These are phyloP conservation scores for Geopemphigus sp. DNA, from an alignment of 1,140 invertebrate species.

Conservation along the genomic window DNA sequence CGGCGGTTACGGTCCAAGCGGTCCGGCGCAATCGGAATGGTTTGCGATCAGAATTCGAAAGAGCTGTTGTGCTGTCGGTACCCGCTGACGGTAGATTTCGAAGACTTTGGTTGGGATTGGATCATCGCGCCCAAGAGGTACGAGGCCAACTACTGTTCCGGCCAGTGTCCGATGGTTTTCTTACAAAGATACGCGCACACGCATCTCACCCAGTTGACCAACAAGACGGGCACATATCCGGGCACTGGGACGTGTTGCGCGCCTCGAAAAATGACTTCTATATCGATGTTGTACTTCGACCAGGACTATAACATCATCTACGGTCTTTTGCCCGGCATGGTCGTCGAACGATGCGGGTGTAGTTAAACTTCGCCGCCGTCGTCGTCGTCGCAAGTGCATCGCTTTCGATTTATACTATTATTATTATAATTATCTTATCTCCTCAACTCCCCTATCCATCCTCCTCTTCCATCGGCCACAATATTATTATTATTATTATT, in stretches of 20 bases:
- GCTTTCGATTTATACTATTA: too few species aligned
- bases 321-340: conserved; percentile 86
- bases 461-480: background rate
- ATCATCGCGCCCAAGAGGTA: conserved; percentile 95
- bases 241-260: conserved; percentile 84
- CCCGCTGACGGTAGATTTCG: conserved; percentile 91
- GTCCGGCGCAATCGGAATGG: conserved; percentile 64
- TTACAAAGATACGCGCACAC: conserved; percentile 75
- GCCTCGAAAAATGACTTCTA: conserved; percentile 81
- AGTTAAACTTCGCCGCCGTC: conserved; percentile 62
- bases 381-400: too few species aligned
- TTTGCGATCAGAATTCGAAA: conserved; percentile 73
- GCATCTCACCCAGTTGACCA: conserved; percentile 69
- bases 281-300: conserved; percentile 92
- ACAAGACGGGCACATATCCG: conserved; percentile 69
- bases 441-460: too few species aligned
- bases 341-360: conserved; percentile 88
- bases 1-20: conserved; percentile 58
- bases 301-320: conserved; percentile 83
- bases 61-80: conserved; percentile 85
- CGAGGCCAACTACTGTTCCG: conserved; percentile 94
- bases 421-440: conserved; percentile 2
- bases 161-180: conserved; percentile 83
- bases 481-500: conserved; percentile 1
- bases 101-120: conserved; percentile 97